These are phyloP conservation scores for Platichthys flesus DNA, from an alignment of 2,113 vertebrate species.

Conservation along the genomic window DNA sequence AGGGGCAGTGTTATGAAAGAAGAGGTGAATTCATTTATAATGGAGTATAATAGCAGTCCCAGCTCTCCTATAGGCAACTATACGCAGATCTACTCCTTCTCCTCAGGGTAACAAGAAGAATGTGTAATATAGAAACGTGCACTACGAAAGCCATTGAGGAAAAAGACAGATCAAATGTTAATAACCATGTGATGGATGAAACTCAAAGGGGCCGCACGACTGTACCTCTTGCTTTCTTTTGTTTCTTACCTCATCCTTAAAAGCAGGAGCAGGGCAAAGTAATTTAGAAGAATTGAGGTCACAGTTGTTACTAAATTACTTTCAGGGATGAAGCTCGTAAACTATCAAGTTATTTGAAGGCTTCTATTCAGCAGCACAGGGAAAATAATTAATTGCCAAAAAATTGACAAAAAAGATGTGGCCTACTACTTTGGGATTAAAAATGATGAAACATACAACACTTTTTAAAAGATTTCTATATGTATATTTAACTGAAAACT, in stretches of 20 bases:
- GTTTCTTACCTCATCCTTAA: not conserved
- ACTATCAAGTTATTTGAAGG: constrained; percentile 44
- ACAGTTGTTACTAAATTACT: constrained; percentile 51
- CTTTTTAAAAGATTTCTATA: not conserved
- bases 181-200: constrained; percentile 50
- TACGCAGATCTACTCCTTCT: constrained; percentile 49
- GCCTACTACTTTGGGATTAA: not conserved
- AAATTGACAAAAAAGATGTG: constrained; percentile 20
- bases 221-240: constrained; percentile 6
- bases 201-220: constrained; percentile 32
- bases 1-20: constrained; percentile 63
- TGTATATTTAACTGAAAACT: constrained; percentile 1
- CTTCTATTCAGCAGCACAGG: constrained; percentile 27
- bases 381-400: constrained; percentile 25
- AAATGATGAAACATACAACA: not conserved
- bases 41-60: constrained; percentile 47
- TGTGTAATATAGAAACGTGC: constrained; percentile 35
- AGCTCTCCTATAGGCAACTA: constrained; percentile 46
- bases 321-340: constrained; percentile 36
- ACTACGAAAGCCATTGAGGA: constrained; percentile 10
- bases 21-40: constrained; percentile 65
- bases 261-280: constrained; percentile 31
- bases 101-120: constrained; percentile 23
- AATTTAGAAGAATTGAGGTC: constrained; percentile 44
- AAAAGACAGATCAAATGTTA: constrained; percentile 47